These are phyloP conservation scores for Micromys minutus DNA, from an alignment of 2,113 vertebrate genomes.

Conservation along the genomic window DNA sequence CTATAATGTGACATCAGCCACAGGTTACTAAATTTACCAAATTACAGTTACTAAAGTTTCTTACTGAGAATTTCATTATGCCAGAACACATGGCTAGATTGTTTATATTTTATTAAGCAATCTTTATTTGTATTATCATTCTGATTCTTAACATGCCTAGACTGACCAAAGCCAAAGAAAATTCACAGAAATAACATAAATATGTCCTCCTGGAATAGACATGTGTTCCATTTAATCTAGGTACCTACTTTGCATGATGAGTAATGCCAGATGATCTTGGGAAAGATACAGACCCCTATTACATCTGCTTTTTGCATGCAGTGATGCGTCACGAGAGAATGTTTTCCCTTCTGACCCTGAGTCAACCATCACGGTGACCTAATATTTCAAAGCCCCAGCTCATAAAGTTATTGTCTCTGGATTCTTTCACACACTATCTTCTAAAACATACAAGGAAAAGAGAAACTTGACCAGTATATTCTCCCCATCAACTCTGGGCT, in stretches of 20 bases:
- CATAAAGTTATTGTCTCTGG: slow-evolving; percentile 43
- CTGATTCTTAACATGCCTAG: slow-evolving; percentile 54
- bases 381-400: slow-evolving; percentile 58
- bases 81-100: slow-evolving; percentile 50
- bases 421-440: slow-evolving; percentile 23
- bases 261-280: slow-evolving; percentile 69
- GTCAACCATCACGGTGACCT: slow-evolving; percentile 39
- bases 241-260: slow-evolving; percentile 70
- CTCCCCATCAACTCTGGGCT: slow-evolving; percentile 14
- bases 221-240: slow-evolving; percentile 53
- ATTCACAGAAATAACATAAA: slow-evolving; percentile 73
- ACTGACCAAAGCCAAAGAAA: slow-evolving; percentile 66
- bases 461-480: neutral
- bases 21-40: slow-evolving; percentile 16
- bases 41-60: slow-evolving; percentile 69
- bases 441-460: neutral
- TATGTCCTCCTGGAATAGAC: slow-evolving; percentile 69
- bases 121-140: slow-evolving; percentile 64
- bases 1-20: slow-evolving; percentile 34
- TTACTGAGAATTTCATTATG: slow-evolving; percentile 60
- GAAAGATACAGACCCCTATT: slow-evolving; percentile 47
- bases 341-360: slow-evolving; percentile 49
- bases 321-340: slow-evolving; percentile 51
- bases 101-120: slow-evolving; percentile 68
- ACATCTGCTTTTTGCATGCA: slow-evolving; percentile 62